Percentiles rank a stretch among this genome's conserved stretches.
Evolutionary conservation across 2,888 invertebrate genomes (phyloP).

Genomic region (Andrena marginata): DNA sequence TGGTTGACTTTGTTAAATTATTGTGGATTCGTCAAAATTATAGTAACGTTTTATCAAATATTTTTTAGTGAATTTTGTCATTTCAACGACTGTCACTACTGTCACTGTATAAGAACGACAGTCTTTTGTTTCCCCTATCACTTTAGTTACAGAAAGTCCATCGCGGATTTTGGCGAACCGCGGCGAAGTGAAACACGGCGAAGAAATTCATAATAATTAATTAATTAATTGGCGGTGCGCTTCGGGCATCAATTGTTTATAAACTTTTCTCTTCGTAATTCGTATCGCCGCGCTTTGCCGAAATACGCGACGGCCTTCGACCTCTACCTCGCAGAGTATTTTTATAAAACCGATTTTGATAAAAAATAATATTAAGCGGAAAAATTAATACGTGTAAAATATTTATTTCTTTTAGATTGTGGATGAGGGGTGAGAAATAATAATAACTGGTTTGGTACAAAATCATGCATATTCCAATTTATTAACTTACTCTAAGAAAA

Average conservation of each 20-base stretch:
- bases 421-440: not conserved
- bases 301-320: too few species aligned
- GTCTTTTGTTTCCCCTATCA: conserved; percentile 34
- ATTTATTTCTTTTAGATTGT: not conserved
- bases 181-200: too few species aligned
- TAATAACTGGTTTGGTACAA: not conserved
- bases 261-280: too few species aligned
- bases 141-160: not conserved
- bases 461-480: not conserved
- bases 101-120: not conserved
- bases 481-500: conserved; percentile 6
- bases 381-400: not conserved
- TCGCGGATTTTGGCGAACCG: too few species aligned
- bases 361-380: not conserved
- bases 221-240: too few species aligned
- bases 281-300: too few species aligned
- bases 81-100: not conserved
- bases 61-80: conserved; percentile 11
- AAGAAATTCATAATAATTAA: too few species aligned
- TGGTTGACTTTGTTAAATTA: not conserved
- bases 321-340: not conserved
- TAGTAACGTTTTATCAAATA: not conserved
- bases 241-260: too few species aligned
- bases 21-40: not conserved
- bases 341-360: not conserved